phyloP scores from a whole-genome alignment of 2,888 invertebrate species.

The Dione juno region DNA sequence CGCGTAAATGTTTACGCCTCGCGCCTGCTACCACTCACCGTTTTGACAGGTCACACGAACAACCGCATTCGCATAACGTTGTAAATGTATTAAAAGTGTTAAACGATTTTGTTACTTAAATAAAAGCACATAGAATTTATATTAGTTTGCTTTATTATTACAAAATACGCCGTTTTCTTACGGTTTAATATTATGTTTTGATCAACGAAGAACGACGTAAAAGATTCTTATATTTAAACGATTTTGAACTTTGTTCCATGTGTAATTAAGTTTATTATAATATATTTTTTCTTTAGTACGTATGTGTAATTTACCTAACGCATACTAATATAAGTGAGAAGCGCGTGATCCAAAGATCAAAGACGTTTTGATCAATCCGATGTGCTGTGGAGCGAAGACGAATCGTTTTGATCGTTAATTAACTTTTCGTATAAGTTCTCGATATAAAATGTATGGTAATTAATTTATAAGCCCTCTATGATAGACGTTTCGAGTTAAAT shows the following conservation, averaged over 20 bases:
- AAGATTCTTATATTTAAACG: neutral
- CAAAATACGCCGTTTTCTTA: conserved; percentile 8
- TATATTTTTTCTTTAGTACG: conserved; percentile 36
- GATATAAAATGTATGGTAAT: conserved; percentile 36
- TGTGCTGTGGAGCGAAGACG: conserved; percentile 57
- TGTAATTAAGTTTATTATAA: conserved; percentile 36
- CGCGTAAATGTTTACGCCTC: conserved; percentile 71
- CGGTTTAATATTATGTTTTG: neutral
- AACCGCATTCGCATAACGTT: conserved; percentile 40
- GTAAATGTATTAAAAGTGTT: conserved; percentile 24
- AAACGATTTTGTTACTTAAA: conserved; percentile 44
- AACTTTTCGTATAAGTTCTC: conserved; percentile 46
- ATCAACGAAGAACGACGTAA: neutral
- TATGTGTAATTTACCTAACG: conserved; percentile 60
- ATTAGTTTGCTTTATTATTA: conserved; percentile 28
- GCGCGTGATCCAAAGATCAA: conserved; percentile 79
- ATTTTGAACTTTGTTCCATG: conserved; percentile 36
- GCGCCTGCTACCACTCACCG: conserved; percentile 77
- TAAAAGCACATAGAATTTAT: neutral
- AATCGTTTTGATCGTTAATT: conserved; percentile 66
- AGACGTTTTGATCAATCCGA: conserved; percentile 73
- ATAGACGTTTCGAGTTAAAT: conserved; percentile 18
- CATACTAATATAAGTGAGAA: conserved; percentile 76
- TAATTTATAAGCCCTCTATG: conserved; percentile 31
- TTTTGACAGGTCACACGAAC: conserved; percentile 72